A percentile compares a stretch with the other conserved stretches of the same genome.
phyloP scores from a whole-genome alignment of 2,888 invertebrate genomes.

The Lobophora halterata region DNA sequence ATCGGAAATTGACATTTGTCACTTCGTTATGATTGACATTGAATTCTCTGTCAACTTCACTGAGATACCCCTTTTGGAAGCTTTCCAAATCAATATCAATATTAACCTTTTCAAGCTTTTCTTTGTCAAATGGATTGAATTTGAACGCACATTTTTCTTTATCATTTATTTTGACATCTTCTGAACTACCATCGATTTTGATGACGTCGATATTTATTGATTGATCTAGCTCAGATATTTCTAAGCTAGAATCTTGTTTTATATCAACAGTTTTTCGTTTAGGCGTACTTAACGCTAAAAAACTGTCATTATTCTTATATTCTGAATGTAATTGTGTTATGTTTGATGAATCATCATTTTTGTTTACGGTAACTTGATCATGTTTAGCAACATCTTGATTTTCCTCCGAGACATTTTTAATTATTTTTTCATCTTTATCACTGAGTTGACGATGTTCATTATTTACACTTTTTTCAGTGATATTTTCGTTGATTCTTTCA shows the following conservation, averaged over 20 bases:
- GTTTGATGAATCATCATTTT: slow-evolving; percentile 10
- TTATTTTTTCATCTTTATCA: slow-evolving; percentile 1
- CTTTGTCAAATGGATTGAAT: slow-evolving; percentile 48
- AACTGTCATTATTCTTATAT: slow-evolving; percentile 35
- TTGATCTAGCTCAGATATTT: slow-evolving; percentile 56
- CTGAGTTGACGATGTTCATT: no score
- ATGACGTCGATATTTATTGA: slow-evolving; percentile 48
- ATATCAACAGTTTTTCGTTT: slow-evolving; percentile 51
- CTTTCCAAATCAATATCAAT: slow-evolving; percentile 55
- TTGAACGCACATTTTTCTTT: slow-evolving; percentile 45
- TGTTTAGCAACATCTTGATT: no score
- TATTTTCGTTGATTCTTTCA: not conserved
- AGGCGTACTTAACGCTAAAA: slow-evolving; percentile 35
- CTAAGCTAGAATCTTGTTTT: slow-evolving; percentile 51
- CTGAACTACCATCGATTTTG: slow-evolving; percentile 33
- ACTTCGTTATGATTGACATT: slow-evolving; percentile 19
- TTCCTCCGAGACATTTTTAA: no score
- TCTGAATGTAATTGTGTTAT: slow-evolving; percentile 37
- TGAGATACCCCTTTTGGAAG: slow-evolving; percentile 59
- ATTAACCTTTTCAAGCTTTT: slow-evolving; percentile 35
- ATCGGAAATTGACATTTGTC: not conserved
- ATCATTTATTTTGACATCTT: slow-evolving; percentile 20
- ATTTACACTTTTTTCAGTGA: not conserved
- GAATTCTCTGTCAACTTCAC: slow-evolving; percentile 44
- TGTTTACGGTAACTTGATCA: not conserved